Conservation (phyloP, 2,888 invertebrate species). For the Mythimna impura region DNA sequence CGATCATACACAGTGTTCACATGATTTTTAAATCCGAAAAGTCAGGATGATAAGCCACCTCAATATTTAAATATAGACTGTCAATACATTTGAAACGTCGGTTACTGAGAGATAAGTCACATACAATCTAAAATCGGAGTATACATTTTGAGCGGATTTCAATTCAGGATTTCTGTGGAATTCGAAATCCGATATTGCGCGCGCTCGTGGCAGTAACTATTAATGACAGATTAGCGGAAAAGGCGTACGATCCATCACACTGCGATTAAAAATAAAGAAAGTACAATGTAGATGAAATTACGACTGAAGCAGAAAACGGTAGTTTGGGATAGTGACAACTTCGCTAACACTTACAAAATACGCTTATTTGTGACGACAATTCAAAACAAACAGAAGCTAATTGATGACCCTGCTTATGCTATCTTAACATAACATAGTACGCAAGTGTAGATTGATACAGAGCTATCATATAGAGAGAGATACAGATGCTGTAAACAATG, state of each 20-base stretch:
- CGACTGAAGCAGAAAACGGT: neutral
- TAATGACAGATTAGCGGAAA: neutral
- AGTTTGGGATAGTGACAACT: neutral
- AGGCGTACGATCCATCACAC: neutral
- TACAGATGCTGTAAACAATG: constrained; percentile 55
- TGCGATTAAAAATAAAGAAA: neutral
- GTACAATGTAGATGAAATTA: neutral
- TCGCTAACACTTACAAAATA: constrained; percentile 2
- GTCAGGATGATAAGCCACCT: constrained; percentile 22
- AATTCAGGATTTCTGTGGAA: neutral
- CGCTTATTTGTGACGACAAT: constrained; percentile 28
- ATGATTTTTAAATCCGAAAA: constrained; percentile 33
- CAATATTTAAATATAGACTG: constrained; percentile 19
- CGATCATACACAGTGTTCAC: constrained; percentile 34
- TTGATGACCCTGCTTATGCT: constrained; percentile 54
- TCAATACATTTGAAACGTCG: constrained; percentile 18
- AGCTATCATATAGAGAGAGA: constrained; percentile 33
- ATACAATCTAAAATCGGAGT: neutral
- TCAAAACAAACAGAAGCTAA: constrained; percentile 52
- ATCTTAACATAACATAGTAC: constrained; percentile 57
- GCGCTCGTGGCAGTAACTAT: neutral
- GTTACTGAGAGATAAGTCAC: neutral
- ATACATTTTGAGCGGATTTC: neutral
- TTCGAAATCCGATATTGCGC: neutral
- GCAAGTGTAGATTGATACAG: constrained; percentile 43